A percentile compares a stretch with the other conserved stretches of the same genome.
Evolutionary conservation across 2,113 vertebrate genomes (phyloP).

Genomic region (Sinocyclocheilus rhinocerous): DNA sequence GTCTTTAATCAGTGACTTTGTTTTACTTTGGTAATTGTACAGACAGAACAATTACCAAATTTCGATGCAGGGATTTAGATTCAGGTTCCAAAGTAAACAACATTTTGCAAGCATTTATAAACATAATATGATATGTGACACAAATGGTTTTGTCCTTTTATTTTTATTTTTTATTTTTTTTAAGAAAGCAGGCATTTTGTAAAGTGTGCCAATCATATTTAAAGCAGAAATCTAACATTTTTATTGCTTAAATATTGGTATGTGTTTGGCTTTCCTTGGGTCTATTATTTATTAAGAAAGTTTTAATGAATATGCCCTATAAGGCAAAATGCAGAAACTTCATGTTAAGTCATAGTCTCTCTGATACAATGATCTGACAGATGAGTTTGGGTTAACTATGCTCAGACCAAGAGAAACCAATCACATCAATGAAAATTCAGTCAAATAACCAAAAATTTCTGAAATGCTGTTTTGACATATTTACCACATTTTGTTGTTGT

Average conservation of each 20-base stretch:
- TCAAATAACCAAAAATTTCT: background rate
- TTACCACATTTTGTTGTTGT: background rate
- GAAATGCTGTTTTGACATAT: background rate
- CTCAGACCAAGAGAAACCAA: background rate
- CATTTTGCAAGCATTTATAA: background rate
- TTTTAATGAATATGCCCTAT: no score
- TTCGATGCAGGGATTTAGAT: background rate
- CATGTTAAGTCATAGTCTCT: no score
- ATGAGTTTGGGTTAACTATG: background rate
- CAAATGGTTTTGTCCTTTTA: no score
- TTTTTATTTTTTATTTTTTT: no score
- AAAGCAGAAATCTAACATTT: no score
- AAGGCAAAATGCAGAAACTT: no score
- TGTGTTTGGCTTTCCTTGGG: background rate
- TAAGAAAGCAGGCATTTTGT: no score
- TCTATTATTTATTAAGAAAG: no score
- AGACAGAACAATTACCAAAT: background rate
- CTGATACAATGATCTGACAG: background rate
- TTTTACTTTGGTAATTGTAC: background rate
- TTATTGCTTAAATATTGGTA: no score
- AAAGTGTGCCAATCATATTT: no score
- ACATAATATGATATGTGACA: background rate
- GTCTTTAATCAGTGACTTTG: background rate
- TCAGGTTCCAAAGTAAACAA: background rate
- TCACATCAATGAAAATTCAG: background rate